Conservation (phyloP, 2,113 vertebrate species). For the Falcunculus frontatus region DNA sequence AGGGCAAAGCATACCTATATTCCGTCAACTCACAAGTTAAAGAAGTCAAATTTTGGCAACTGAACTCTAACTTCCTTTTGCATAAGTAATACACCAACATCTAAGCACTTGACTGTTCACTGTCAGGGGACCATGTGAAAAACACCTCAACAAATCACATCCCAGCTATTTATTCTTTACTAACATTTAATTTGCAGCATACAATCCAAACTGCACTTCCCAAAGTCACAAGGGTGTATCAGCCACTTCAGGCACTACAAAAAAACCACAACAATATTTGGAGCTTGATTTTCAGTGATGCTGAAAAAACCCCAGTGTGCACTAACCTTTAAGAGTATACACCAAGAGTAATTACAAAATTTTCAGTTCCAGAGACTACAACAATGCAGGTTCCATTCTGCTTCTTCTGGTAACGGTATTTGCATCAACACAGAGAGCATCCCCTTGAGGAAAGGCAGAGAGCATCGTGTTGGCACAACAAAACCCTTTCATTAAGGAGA, state of each 20-base stretch:
- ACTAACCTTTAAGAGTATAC: background rate
- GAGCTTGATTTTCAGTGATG: background rate
- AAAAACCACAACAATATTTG: background rate
- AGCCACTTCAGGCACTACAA: background rate
- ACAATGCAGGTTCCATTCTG: background rate
- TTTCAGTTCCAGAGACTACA: background rate
- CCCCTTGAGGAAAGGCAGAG: background rate
- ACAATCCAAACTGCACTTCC: background rate
- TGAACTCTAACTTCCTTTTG: background rate
- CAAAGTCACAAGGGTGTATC: background rate
- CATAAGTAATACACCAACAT: background rate
- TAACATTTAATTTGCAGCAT: background rate
- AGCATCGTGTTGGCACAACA: conserved; percentile 6
- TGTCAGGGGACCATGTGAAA: background rate
- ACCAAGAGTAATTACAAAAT: background rate
- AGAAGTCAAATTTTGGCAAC: background rate
- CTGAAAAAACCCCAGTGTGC: background rate
- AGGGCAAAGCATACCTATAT: background rate
- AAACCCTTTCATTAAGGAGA: background rate
- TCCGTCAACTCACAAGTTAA: background rate
- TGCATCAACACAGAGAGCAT: background rate
- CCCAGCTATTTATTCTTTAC: background rate
- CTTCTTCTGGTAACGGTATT: background rate
- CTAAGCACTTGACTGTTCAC: background rate
- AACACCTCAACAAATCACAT: background rate